Evolutionary conservation across 1,140 invertebrate genomes (phyloP), one percentile per base, ranked within the genome.

Genomic region (Apocrypta bakeri): DNA sequence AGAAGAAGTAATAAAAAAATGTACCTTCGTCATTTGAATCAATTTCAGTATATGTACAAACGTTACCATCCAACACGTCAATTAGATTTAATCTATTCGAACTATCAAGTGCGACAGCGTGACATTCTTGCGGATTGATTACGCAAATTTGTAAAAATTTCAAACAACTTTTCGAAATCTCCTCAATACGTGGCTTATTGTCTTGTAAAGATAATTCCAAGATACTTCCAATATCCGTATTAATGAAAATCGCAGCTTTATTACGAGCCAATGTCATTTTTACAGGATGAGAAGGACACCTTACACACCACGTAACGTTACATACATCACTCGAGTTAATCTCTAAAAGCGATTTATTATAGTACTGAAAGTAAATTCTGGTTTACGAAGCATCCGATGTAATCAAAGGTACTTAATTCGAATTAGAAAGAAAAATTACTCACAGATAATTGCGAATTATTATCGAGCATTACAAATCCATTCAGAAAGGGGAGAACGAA

Each of bases 161-260:
- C 12, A 29, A 71, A 0, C 83, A 85, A n/a, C 83, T 69, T 31
- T 74, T 77, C 21, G 77, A 81, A 42, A 88, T 82, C 33, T 85
- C 64, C 73, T 87, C 78, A 0, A 89, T 27, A 4, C 79, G 83
- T 1, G 88, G 86, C 14, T 84, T 66, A 74, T 84, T 73, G 29
- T 86, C 84, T 6, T 85, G 69, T 1, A 48, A 77, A 24, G 78
- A 27, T 40, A 63, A 86, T 83, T 89, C 87, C 1, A 84, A 85
- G 8, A 89, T 81, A 71, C 87, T 85, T 29, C 89, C 89, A 6
- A 68, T 66, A 40, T 83, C 78, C 0, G 80, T 84, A 12, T 83
- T 82, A 11, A 88, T 33, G 8, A 91, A 40, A 69, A 90, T 75
- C 8, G 81, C 84, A 33, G 89, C 88, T 80, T 85, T 81, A 1